phyloP scores from a whole-genome alignment of 1,140 invertebrate genomes.

The Mizuhopecten yessoensis region DNA sequence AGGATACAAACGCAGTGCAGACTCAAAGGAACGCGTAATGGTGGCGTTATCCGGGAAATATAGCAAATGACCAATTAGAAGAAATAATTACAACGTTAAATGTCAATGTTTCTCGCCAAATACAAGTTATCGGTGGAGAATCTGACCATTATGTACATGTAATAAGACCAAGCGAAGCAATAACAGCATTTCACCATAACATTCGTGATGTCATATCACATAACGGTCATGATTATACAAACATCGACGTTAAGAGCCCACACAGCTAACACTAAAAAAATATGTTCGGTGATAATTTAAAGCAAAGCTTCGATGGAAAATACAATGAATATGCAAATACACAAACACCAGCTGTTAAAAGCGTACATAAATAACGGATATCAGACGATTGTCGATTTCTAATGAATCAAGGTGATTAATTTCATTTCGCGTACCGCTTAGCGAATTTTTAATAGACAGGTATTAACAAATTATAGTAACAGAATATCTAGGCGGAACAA shows the following conservation, averaged over 20 bases:
- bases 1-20: background rate
- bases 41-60: background rate
- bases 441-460: too few relatives aligned
- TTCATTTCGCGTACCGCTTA: too few relatives aligned
- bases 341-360: too few relatives aligned
- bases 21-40: background rate
- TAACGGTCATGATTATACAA: background rate
- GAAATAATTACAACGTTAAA: background rate
- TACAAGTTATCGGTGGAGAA: background rate
- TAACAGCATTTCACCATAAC: background rate
- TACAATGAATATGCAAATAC: too few relatives aligned
- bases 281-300: too few relatives aligned
- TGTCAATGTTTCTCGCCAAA: background rate
- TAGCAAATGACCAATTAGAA: background rate
- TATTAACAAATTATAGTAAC: too few relatives aligned
- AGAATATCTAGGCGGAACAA: too few relatives aligned
- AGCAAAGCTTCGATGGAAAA: too few relatives aligned
- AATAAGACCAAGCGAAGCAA: background rate
- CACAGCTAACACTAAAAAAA: too few relatives aligned
- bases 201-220: background rate
- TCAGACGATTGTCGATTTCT: too few relatives aligned
- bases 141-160: background rate
- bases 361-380: too few relatives aligned
- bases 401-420: too few relatives aligned
- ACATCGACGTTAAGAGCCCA: background rate